A percentile compares a stretch with the other conserved stretches of the same genome.
Conservation (phyloP, 64 coral and sea anemone species). For the Pocillopora damicornis region DNA sequence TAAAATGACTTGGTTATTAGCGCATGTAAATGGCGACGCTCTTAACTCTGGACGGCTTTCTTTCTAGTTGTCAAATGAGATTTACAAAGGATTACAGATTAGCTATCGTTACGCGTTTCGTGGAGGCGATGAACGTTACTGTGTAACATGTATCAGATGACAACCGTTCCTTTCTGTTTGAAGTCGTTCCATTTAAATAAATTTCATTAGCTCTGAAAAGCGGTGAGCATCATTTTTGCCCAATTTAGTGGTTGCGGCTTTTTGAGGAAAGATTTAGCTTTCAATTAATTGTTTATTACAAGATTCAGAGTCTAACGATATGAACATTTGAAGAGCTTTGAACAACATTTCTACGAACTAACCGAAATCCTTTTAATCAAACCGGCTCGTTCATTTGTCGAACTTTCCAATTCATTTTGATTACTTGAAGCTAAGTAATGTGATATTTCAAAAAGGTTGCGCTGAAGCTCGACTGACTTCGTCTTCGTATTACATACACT, state of each 20-base stretch:
- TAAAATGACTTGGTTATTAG: slow-evolving; percentile 57
- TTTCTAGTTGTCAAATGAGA: slow-evolving; percentile 38
- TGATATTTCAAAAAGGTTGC: too few relatives aligned
- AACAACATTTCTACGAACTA: slow-evolving; percentile 15
- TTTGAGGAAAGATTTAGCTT: not conserved
- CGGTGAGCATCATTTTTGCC: not conserved
- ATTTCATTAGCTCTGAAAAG: not conserved
- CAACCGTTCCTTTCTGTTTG: not conserved
- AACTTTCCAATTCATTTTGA: not conserved
- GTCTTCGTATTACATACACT: too few relatives aligned
- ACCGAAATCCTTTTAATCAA: not conserved
- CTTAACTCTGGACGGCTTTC: slow-evolving; percentile 20
- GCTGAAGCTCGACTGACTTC: too few relatives aligned
- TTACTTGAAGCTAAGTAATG: too few relatives aligned
- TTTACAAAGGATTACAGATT: slow-evolving; percentile 38
- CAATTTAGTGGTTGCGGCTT: slow-evolving; percentile 18
- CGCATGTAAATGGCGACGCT: slow-evolving; percentile 38
- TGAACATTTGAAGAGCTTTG: slow-evolving; percentile 17
- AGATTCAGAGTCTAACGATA: slow-evolving; percentile 7
- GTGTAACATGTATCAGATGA: not conserved
- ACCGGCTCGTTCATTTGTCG: not conserved
- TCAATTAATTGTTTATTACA: slow-evolving; percentile 5
- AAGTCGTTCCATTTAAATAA: slow-evolving; percentile 4
- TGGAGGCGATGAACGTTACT: not conserved
- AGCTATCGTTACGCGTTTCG: not conserved